phyloP scores from a whole-genome alignment of 2,888 invertebrate species.

The Lasioglossum zephyrum region DNA sequence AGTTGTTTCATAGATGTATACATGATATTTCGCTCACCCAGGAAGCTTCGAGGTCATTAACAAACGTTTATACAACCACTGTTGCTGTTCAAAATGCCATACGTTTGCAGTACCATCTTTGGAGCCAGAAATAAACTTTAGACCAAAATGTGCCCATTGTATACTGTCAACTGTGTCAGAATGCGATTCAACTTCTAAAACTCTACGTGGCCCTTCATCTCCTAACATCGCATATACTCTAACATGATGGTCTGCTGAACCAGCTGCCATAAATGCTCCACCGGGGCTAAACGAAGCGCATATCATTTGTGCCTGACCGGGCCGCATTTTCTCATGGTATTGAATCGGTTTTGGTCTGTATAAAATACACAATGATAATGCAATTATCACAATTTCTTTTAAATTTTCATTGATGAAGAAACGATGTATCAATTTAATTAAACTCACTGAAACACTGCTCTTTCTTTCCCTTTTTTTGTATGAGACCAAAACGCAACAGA shows the following conservation, averaged over 20 bases:
- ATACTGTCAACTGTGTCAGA: conserved; percentile 97
- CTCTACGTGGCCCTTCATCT: conserved; percentile 90
- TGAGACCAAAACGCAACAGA: conserved; percentile 98
- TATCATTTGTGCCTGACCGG: conserved; percentile 97
- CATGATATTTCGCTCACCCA: conserved; percentile 83
- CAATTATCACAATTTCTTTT: conserved; percentile 12
- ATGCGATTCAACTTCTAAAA: conserved; percentile 88
- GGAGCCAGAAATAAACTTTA: conserved; percentile 96
- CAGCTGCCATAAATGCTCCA: conserved; percentile 96
- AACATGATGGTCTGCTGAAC: conserved; percentile 97
- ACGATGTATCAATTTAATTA: background rate
- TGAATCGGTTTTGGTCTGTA: conserved; percentile 93
- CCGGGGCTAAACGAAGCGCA: conserved; percentile 96
- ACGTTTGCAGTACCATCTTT: conserved; percentile 98
- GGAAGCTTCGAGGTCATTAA: conserved; percentile 88
- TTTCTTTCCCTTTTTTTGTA: conserved; percentile 86
- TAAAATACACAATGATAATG: conserved; percentile 59
- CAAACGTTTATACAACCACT: conserved; percentile 93
- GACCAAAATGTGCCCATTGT: conserved; percentile 95
- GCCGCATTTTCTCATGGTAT: conserved; percentile 96
- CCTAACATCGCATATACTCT: conserved; percentile 94
- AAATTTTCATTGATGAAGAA: conserved; percentile 12
- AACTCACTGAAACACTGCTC: conserved; percentile 88
- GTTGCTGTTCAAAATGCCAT: conserved; percentile 95
- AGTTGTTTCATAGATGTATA: background rate